phyloP scores from a whole-genome alignment of 2,888 invertebrate genomes.

The Vannuccia rotundouncinata region DNA sequence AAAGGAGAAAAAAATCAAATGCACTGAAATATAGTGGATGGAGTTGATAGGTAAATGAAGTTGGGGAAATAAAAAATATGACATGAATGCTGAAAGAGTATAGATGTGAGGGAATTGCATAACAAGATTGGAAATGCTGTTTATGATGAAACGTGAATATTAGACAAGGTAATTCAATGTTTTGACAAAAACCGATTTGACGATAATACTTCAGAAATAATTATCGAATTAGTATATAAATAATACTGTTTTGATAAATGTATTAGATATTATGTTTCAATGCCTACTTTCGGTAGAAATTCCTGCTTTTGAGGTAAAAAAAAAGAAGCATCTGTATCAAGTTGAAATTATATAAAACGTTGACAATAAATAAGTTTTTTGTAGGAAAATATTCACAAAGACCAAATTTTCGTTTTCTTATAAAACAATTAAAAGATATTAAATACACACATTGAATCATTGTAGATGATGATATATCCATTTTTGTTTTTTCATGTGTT shows the following conservation, averaged over 20 bases:
- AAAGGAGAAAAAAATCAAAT: background rate
- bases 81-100: background rate
- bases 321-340: too few relatives aligned
- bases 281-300: too few relatives aligned
- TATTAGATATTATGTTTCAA: too few relatives aligned
- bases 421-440: background rate
- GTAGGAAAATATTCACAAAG: background rate
- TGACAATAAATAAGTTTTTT: background rate
- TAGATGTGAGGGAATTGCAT: background rate
- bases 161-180: too few relatives aligned
- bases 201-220: too few relatives aligned
- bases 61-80: background rate
- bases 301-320: too few relatives aligned
- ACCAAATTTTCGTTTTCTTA: background rate
- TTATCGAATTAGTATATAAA: too few relatives aligned
- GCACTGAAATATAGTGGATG: background rate
- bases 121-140: constrained; percentile 10
- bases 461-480: too few relatives aligned
- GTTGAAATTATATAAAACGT: background rate
- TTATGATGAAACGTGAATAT: background rate
- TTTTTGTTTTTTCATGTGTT: too few relatives aligned
- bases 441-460: background rate
- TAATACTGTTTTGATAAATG: background rate
- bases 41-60: background rate
- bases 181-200: too few relatives aligned